phyloP scores from a whole-genome alignment of 1,140 invertebrate species.

The Anastrepha obliqua region DNA sequence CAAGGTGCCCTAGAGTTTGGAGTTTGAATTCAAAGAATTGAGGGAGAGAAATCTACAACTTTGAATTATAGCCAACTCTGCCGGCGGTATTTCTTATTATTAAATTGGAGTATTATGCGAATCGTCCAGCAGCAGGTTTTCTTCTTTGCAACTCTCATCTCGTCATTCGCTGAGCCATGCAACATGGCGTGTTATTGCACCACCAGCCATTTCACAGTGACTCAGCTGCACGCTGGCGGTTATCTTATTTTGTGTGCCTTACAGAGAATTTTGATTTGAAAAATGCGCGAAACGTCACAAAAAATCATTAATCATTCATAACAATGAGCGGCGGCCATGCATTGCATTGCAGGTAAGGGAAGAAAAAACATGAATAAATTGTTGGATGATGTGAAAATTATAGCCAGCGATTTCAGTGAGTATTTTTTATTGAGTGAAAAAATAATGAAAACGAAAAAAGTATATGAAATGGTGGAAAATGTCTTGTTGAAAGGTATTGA shows the following conservation, averaged over 20 bases:
- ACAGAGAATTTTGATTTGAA: slow-evolving; percentile 36
- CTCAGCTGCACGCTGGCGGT: not conserved
- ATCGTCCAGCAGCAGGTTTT: not conserved
- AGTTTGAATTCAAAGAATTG: not conserved
- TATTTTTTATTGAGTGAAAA: not conserved
- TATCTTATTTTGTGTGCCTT: slow-evolving; percentile 12
- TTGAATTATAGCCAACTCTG: not conserved
- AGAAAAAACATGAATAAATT: slow-evolving; percentile 19
- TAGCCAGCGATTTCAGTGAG: not conserved
- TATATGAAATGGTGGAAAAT: not conserved
- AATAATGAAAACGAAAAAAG: not conserved
- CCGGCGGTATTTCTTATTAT: not conserved
- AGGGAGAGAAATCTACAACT: not conserved
- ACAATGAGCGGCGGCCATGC: slow-evolving; percentile 4
- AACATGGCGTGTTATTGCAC: not conserved
- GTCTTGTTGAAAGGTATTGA: not conserved
- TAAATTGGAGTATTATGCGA: not conserved
- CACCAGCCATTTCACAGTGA: not conserved
- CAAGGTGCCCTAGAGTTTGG: not conserved
- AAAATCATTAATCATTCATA: slow-evolving; percentile 51
- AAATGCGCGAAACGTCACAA: slow-evolving; percentile 35
- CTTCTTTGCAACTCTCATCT: not conserved
- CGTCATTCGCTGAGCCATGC: not conserved
- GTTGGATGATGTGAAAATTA: slow-evolving; percentile 31
- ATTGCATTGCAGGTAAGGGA: not conserved